Evolutionary conservation across 2,888 invertebrate genomes (phyloP), one percentile per base, ranked within the genome.

Genomic region (Amiota minor): DNA sequence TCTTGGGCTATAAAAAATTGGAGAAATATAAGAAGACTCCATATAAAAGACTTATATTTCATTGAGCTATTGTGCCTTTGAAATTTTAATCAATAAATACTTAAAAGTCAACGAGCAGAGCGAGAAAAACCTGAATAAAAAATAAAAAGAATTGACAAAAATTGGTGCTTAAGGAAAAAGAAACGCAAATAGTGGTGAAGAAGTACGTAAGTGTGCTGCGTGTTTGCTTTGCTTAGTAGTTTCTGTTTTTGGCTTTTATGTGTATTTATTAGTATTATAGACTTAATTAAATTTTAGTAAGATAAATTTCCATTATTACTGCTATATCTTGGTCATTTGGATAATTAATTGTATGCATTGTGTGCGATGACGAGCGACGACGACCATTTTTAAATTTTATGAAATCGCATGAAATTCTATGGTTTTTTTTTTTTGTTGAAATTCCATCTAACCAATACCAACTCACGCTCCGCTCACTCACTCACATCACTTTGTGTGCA

Each of bases 41-140:
- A 23, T 23, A 23, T 23, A 23, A 35, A 11, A 14, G 35, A 35
- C 9, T 35, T 62, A 23, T 23, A 62, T 68, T 50, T 68, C 67
- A 68, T 35, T 53, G 67, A 53, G 67, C 67, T 18, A n/a, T 50
- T 50, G 67, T 68, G 67, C 67, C 67, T 68, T 68, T 53, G 67
- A 68, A 68, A 53, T n/a, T 18, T n/a, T 23, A 18, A 68, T 20
- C 20, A 49, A 67, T 47, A 16, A 18, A 47, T 18, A 49, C 9
- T 53, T 53, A 68, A 65, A 47, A 65, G 11, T 47, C 6, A 35
- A 9, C 11, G 35, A 9, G 35, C n/a, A 45, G 14, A n/a, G 11
- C n/a, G 45, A 62, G 14, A 62, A 62, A 65, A 65, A 47, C 49
- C n/a, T 65, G 14, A 53, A 23, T 47, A 47, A 50, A 68, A 50